Conservation (phyloP, 2,888 invertebrate genomes). For the Glyphotaelius pellucidus region DNA sequence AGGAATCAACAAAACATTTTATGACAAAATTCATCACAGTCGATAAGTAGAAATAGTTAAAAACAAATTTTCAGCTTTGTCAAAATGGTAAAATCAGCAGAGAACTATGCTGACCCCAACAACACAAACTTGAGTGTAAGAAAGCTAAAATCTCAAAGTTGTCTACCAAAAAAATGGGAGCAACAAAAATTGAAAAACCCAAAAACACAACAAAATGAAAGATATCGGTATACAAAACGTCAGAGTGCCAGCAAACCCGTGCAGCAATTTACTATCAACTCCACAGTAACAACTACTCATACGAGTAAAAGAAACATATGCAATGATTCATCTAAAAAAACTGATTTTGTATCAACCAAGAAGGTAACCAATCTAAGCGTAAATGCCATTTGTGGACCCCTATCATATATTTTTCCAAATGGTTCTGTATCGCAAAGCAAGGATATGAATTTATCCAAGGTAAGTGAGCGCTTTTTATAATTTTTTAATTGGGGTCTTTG, state of each 20-base stretch:
- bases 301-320: background rate
- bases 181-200: background rate
- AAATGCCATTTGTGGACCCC: background rate
- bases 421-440: background rate
- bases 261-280: background rate
- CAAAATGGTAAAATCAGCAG: slow-evolving; percentile 5
- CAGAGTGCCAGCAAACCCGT: background rate
- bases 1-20: background rate
- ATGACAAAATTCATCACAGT: background rate
- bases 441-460: background rate
- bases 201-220: background rate
- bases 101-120: background rate
- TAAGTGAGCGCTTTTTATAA: background rate
- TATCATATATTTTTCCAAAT: background rate
- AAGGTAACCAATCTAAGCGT: background rate
- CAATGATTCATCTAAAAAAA: background rate
- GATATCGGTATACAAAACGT: background rate
- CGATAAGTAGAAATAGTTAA: background rate
- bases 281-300: background rate
- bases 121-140: background rate
- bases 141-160: slow-evolving; percentile 10
- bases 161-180: background rate
- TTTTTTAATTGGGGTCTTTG: background rate
- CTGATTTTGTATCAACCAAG: background rate
- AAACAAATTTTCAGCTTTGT: background rate